Conservation (phyloP, 92 coral and sea anemone species). For the Umimayanthus kanabou region DNA sequence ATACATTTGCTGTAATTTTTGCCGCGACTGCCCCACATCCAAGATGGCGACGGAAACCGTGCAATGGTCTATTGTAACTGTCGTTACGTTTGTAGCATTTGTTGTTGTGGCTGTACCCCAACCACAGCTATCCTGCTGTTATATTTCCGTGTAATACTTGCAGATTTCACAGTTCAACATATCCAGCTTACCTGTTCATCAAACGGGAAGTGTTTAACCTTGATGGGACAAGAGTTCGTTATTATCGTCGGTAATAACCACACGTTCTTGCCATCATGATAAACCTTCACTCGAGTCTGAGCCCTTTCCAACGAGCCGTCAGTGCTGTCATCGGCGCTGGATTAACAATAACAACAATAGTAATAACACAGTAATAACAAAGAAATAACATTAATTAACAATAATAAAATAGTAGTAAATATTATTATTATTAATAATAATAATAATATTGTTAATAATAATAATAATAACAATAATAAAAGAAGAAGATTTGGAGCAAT, state of each 20-base stretch:
- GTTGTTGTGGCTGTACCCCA: not conserved
- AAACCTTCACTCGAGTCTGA: slow-evolving; percentile 77
- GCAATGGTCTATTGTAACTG: no score
- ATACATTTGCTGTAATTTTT: no score
- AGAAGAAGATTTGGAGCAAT: not conserved
- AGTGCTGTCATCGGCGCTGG: slow-evolving; percentile 84
- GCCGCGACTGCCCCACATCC: no score
- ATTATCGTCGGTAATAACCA: slow-evolving; percentile 93
- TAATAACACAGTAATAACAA: not conserved
- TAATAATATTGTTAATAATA: not conserved
- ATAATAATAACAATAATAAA: not conserved
- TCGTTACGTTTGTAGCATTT: not conserved
- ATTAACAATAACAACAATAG: not conserved
- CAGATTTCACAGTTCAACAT: not conserved
- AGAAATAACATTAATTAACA: not conserved
- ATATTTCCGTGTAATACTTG: no score
- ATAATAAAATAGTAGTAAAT: not conserved
- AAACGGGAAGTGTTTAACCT: slow-evolving; percentile 87
- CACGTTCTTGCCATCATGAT: slow-evolving; percentile 64
- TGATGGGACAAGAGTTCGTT: slow-evolving; percentile 88
- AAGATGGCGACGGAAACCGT: no score
- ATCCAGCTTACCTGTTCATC: slow-evolving; percentile 77
- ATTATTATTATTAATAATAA: not conserved
- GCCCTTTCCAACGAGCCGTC: slow-evolving; percentile 90
- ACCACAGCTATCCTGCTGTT: no score